These are phyloP conservation scores for Volucella inanis DNA, from an alignment of 2,888 invertebrate genomes.

Conservation along the genomic window DNA sequence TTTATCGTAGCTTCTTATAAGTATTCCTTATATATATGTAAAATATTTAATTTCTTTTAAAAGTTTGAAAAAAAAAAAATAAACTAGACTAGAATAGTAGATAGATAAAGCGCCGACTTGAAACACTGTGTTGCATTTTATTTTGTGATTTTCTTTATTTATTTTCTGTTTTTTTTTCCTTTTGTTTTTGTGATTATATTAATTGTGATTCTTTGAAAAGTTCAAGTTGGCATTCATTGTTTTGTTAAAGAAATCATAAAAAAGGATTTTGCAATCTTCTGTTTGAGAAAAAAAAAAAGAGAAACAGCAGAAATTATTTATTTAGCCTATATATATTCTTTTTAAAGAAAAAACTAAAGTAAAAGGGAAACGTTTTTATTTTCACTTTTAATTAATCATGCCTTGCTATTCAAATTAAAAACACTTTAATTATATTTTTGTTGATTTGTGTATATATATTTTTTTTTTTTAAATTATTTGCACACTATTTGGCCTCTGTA, in stretches of 20 bases:
- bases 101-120: conserved; percentile 70
- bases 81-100: conserved; percentile 33
- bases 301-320: conserved; percentile 22
- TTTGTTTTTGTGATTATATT: conserved; percentile 15
- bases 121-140: conserved; percentile 57
- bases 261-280: conserved; percentile 31
- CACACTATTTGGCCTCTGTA: conserved; percentile 54
- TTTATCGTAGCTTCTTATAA: conserved; percentile 15
- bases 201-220: conserved; percentile 36
- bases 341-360: background rate
- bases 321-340: conserved; percentile 21
- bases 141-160: background rate
- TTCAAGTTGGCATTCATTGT: conserved; percentile 45
- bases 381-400: conserved; percentile 68
- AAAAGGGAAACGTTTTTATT: conserved; percentile 64
- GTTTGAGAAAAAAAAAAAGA: conserved; percentile 32
- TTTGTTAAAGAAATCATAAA: conserved; percentile 24
- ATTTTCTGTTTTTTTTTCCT: background rate
- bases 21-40: conserved; percentile 18
- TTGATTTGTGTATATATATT: background rate
- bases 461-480: conserved; percentile 34
- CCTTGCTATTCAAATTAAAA: conserved; percentile 36
- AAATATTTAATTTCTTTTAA: conserved; percentile 39
- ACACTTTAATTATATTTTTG: background rate
- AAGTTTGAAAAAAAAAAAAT: conserved; percentile 32